phyloP scores from a whole-genome alignment of 2,888 invertebrate species.

The Zygogramma bicolorata region DNA sequence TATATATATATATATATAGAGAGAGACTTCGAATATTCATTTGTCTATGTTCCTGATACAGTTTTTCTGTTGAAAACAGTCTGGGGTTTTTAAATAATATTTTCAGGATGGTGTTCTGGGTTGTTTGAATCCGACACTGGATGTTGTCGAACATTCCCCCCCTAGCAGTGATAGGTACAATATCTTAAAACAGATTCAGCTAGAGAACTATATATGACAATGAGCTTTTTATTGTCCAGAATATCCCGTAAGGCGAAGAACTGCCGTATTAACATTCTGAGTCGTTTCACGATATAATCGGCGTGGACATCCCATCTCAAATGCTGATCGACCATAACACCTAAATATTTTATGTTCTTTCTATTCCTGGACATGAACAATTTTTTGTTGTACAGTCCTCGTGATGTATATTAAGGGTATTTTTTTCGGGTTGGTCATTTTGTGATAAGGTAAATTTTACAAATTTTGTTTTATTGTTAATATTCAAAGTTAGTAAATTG shows the following conservation, averaged over 20 bases:
- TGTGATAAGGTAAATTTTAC: neutral
- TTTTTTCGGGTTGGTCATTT: neutral
- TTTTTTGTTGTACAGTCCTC: neutral
- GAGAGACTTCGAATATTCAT: no score
- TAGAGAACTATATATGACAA: neutral
- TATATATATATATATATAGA: no score
- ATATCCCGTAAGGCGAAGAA: slow-evolving; percentile 11
- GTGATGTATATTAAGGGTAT: neutral
- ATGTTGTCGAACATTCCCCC: no score
- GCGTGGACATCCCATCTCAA: slow-evolving; percentile 11
- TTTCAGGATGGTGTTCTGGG: no score
- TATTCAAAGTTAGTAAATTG: neutral
- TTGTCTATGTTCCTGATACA: no score
- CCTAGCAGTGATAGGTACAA: no score
- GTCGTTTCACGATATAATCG: neutral
- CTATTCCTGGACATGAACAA: neutral
- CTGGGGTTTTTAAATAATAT: no score
- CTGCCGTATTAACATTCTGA: neutral
- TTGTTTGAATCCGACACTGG: no score
- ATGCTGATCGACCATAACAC: slow-evolving; percentile 7
- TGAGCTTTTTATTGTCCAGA: neutral
- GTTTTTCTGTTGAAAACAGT: no score
- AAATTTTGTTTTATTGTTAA: neutral
- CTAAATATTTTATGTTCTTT: slow-evolving; percentile 9
- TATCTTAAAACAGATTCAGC: slow-evolving; percentile 15